These are phyloP conservation scores for Sphaeramia orbicularis DNA, from an alignment of 2,797 vertebrate genomes.

Conservation along the genomic window DNA sequence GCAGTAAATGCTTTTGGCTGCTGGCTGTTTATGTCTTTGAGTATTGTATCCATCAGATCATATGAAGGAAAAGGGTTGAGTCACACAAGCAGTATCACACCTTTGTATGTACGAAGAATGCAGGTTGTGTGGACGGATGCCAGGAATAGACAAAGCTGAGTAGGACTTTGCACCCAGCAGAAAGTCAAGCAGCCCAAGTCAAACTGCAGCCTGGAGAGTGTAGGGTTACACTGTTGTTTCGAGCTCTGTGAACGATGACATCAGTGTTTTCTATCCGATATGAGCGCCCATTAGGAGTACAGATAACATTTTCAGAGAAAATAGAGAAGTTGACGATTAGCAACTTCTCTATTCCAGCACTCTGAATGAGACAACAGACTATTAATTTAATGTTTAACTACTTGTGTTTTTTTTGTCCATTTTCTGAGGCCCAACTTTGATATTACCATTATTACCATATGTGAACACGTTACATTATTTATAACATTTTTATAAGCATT, in stretches of 20 bases:
- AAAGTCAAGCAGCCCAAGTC: background rate
- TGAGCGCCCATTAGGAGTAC: constrained; percentile 6
- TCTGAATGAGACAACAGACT: background rate
- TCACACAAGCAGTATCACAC: no score
- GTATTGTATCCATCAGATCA: no score
- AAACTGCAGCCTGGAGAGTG: background rate
- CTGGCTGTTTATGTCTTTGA: no score
- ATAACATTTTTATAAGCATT: no score
- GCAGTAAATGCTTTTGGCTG: no score
- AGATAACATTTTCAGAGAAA: constrained; percentile 23
- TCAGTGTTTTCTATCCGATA: constrained; percentile 41
- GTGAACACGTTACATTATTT: no score
- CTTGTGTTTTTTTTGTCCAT: background rate
- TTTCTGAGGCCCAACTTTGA: background rate
- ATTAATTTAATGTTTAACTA: constrained; percentile 8
- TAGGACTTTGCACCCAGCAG: background rate
- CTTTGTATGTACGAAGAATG: no score
- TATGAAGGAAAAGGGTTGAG: no score
- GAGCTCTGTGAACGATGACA: constrained; percentile 14
- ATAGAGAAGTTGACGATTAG: background rate
- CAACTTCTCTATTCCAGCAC: constrained; percentile 1
- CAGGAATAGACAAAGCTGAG: no score
- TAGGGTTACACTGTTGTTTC: constrained; percentile 2
- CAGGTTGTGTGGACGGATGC: no score
- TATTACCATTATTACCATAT: no score